Conservation (phyloP, 2,888 invertebrate genomes). For the Drosophila ezoana region DNA sequence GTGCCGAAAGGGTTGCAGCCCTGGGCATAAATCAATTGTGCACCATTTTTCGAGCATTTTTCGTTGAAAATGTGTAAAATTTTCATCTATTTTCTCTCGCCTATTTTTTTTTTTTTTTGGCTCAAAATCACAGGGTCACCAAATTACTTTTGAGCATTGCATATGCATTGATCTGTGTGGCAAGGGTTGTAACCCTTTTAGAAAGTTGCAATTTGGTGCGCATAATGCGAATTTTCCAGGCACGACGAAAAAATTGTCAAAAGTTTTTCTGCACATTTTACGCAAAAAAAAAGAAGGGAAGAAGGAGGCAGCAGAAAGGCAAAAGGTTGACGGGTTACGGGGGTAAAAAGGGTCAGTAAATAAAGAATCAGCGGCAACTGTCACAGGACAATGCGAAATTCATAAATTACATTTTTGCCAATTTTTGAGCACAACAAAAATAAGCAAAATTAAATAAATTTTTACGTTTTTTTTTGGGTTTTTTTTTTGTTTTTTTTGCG, state of each 20-base stretch:
- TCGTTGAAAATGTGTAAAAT: slow-evolving; percentile 70
- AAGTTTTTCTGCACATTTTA: slow-evolving; percentile 45
- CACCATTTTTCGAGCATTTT: slow-evolving; percentile 46
- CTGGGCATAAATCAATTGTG: slow-evolving; percentile 40
- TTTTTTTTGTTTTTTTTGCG: slow-evolving; percentile 1
- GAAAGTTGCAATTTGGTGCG: slow-evolving; percentile 59
- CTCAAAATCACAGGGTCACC: slow-evolving; percentile 44
- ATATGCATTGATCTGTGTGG: slow-evolving; percentile 41
- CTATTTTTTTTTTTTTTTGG: neutral
- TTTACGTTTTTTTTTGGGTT: slow-evolving; percentile 3
- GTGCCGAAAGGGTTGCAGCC: slow-evolving; percentile 44
- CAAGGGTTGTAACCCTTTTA: slow-evolving; percentile 31
- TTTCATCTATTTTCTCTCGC: slow-evolving; percentile 16
- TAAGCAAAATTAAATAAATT: slow-evolving; percentile 54
- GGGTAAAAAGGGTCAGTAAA: slow-evolving; percentile 75
- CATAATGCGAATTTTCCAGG: slow-evolving; percentile 74
- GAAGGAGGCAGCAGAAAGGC: neutral
- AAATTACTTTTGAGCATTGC: slow-evolving; percentile 17
- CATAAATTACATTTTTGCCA: slow-evolving; percentile 73
- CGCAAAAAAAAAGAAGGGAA: slow-evolving; percentile 20
- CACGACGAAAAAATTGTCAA: slow-evolving; percentile 29
- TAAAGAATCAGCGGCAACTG: slow-evolving; percentile 74
- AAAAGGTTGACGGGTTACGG: slow-evolving; percentile 37
- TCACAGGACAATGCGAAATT: slow-evolving; percentile 72
- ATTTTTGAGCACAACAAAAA: slow-evolving; percentile 70